Evolutionary conservation across 2,113 vertebrate species (phyloP).

Genomic region (Tragelaphus buxtoni): DNA sequence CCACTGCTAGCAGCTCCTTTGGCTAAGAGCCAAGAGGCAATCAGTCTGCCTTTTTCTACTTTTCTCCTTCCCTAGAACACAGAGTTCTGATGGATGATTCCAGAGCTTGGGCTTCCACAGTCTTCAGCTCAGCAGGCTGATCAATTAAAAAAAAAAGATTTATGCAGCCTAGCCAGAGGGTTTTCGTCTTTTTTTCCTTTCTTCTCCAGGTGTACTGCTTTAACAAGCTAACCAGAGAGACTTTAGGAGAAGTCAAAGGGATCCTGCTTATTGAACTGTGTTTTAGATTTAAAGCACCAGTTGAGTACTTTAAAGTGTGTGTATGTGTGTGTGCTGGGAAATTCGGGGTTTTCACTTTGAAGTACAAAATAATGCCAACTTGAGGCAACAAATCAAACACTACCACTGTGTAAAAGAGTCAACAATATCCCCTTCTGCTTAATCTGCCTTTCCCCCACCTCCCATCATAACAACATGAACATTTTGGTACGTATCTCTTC

Average conservation of each 20-base stretch:
- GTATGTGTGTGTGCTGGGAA: neutral
- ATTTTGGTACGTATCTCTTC: neutral
- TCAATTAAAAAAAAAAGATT: neutral
- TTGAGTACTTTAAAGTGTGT: neutral
- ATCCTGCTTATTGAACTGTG: neutral
- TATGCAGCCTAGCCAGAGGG: neutral
- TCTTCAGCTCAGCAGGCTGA: neutral
- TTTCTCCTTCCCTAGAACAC: neutral
- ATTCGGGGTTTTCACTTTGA: neutral
- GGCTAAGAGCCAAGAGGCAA: constrained; percentile 38
- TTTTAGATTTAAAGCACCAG: neutral
- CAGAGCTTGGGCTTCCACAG: neutral
- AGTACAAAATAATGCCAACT: neutral
- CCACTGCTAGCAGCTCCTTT: neutral
- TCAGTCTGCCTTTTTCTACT: neutral
- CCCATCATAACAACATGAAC: neutral
- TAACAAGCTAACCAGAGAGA: neutral
- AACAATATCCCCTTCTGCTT: neutral
- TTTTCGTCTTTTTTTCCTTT: neutral
- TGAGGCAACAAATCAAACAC: neutral
- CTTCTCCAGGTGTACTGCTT: neutral
- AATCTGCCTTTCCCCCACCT: neutral
- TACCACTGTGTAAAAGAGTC: neutral
- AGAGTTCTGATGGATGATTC: neutral
- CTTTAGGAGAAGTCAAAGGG: neutral